phyloP scores from a whole-genome alignment of 2,888 invertebrate genomes.

The Drosophila hamatofila region DNA sequence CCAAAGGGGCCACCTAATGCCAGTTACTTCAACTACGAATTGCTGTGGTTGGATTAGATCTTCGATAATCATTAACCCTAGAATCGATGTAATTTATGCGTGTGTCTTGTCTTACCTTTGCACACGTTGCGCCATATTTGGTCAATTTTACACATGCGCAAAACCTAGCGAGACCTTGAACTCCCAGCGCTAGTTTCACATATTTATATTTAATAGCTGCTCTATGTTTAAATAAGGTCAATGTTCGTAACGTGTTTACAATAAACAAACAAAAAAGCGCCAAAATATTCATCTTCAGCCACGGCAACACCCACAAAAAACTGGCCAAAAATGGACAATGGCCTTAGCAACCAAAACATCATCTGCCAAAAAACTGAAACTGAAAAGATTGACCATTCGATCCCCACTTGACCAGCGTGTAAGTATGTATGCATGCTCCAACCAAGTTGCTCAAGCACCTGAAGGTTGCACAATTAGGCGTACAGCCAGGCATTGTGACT shows the following conservation, averaged over 20 bases:
- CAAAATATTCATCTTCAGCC: slow-evolving; percentile 18
- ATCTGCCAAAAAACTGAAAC: slow-evolving; percentile 54
- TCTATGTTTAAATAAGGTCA: slow-evolving; percentile 68
- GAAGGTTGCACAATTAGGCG: slow-evolving; percentile 69
- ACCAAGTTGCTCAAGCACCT: slow-evolving; percentile 36
- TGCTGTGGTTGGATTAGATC: not conserved
- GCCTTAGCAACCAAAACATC: slow-evolving; percentile 52
- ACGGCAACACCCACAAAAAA: slow-evolving; percentile 69
- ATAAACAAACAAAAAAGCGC: slow-evolving; percentile 58
- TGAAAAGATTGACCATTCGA: slow-evolving; percentile 3
- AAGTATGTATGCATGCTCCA: slow-evolving; percentile 16
- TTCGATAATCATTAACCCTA: slow-evolving; percentile 43
- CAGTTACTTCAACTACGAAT: slow-evolving; percentile 44
- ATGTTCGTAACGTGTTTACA: slow-evolving; percentile 64
- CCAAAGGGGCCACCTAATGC: slow-evolving; percentile 25
- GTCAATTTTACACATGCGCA: slow-evolving; percentile 45
- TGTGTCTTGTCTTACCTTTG: slow-evolving; percentile 12
- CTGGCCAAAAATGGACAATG: slow-evolving; percentile 50
- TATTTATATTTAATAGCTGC: slow-evolving; percentile 42
- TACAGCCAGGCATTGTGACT: slow-evolving; percentile 22
- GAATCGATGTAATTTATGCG: slow-evolving; percentile 34
- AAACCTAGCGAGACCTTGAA: slow-evolving; percentile 64
- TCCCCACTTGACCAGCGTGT: slow-evolving; percentile 51
- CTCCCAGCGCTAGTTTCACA: slow-evolving; percentile 37
- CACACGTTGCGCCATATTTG: slow-evolving; percentile 29